Percentiles rank a stretch among this genome's conserved stretches.
Evolutionary conservation across 2,797 vertebrate genomes (phyloP).

Genomic region (Parauchenoglanis punctatus): DNA sequence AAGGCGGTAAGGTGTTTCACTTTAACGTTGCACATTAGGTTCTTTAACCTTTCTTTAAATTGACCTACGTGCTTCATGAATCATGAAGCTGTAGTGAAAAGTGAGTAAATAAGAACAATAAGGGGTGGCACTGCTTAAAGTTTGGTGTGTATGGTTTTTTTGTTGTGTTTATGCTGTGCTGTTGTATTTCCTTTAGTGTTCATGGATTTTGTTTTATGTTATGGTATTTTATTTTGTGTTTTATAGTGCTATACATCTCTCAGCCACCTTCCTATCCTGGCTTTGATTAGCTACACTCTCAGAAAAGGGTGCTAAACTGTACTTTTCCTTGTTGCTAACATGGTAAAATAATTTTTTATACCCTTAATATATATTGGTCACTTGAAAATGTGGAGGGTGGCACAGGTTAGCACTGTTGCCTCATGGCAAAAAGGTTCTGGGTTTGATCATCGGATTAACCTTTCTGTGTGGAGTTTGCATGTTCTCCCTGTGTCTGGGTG

Average conservation of each 20-base stretch:
- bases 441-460: no score
- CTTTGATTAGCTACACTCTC: neutral
- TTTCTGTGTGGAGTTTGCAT: no score
- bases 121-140: neutral
- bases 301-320: neutral
- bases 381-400: no score
- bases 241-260: neutral
- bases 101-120: no score
- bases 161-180: neutral
- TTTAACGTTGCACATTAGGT: no score
- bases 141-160: neutral
- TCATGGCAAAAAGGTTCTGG: no score
- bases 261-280: neutral
- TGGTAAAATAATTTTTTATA: neutral
- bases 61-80: no score
- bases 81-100: no score
- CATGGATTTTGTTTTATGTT: neutral
- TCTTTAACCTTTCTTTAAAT: no score
- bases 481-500: no score
- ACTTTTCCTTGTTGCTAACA: neutral
- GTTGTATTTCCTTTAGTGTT: neutral
- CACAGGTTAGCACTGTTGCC: no score
- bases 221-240: neutral
- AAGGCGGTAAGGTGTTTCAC: no score
- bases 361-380: neutral